A percentile compares a stretch with the other conserved stretches of the same genome.
Conservation (phyloP, 2,797 vertebrate species). For the Silurus lanzhouensis region DNA sequence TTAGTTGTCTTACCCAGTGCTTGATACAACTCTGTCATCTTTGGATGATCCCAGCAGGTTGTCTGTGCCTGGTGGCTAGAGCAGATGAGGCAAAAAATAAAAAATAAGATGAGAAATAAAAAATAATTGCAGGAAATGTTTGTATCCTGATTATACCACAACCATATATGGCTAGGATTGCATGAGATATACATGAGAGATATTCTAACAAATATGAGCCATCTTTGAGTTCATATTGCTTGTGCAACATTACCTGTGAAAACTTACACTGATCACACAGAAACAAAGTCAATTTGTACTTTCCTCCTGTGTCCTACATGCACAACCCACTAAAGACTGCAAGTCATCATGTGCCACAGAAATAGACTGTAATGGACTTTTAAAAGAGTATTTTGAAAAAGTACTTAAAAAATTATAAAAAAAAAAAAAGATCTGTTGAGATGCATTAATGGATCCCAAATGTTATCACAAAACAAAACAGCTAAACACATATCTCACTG, state of each 20-base stretch:
- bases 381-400: too few species aligned
- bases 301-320: constrained; percentile 44
- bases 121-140: background rate
- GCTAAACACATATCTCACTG: constrained; percentile 19
- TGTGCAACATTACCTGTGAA: constrained; percentile 55
- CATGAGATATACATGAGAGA: background rate
- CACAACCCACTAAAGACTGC: constrained; percentile 22
- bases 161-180: background rate
- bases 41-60: constrained; percentile 99
- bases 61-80: constrained; percentile 96
- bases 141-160: background rate
- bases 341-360: constrained; percentile 4
- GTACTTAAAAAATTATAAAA: too few species aligned
- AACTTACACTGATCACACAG: constrained; percentile 57
- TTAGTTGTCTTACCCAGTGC: constrained; percentile 83
- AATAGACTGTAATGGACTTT: background rate
- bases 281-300: constrained; percentile 30
- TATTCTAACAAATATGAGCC: background rate
- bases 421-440: background rate
- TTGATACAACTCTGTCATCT: constrained; percentile 98
- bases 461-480: background rate
- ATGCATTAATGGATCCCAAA: background rate
- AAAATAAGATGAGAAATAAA: constrained; percentile 36
- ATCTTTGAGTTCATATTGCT: constrained; percentile 33
- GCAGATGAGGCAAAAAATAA: constrained; percentile 25